Conservation (phyloP, 2,113 vertebrate genomes). For the Alaudala cheleensis region DNA sequence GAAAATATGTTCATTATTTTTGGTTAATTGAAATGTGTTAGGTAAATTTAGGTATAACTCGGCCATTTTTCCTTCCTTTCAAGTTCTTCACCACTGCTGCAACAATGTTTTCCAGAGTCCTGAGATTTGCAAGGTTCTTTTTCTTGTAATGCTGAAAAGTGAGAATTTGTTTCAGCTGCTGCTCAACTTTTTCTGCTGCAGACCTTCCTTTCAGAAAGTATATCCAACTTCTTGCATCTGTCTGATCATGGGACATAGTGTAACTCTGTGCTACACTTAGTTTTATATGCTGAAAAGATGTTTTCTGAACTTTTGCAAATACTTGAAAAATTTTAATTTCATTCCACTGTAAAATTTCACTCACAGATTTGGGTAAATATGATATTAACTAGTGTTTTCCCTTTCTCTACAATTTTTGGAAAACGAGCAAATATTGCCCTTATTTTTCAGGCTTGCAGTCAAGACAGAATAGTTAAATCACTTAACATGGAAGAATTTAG, state of each 20-base stretch:
- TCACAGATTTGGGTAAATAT: not conserved
- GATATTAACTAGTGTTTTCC: not conserved
- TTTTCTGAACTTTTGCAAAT: not conserved
- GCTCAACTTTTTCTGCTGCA: not conserved
- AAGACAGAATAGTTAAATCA: not conserved
- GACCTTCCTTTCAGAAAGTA: not conserved
- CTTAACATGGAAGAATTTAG: not conserved
- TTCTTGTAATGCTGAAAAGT: not conserved
- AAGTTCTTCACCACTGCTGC: not conserved
- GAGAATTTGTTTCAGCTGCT: not conserved
- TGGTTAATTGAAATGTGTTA: not conserved
- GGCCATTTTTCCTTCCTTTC: not conserved
- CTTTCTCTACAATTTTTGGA: not conserved
- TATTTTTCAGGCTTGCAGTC: not conserved
- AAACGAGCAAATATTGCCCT: not conserved
- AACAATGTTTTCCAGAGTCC: not conserved
- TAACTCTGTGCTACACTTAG: not conserved
- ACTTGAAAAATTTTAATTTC: not conserved
- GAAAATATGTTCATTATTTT: not conserved
- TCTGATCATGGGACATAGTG: not conserved
- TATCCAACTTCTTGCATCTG: not conserved
- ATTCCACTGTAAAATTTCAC: not conserved
- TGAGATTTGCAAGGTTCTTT: not conserved
- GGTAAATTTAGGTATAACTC: not conserved
- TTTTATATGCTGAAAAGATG: not conserved